Conservation (phyloP, 2,113 vertebrate species). For the Calyptomena viridis region DNA sequence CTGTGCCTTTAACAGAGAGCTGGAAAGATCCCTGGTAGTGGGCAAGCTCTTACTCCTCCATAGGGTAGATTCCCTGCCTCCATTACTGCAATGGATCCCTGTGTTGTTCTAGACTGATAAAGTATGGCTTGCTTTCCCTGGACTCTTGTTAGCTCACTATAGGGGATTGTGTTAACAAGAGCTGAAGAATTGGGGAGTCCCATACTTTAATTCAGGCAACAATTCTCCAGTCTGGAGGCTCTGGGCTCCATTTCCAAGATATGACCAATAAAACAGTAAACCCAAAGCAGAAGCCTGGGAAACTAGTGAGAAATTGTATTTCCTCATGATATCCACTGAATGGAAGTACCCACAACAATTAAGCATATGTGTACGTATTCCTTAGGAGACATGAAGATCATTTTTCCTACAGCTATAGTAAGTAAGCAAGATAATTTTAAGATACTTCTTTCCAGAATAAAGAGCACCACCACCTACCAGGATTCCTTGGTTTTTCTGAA, state of each 20-base stretch:
- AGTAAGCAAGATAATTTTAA: background rate
- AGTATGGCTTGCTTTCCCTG: background rate
- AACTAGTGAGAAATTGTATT: background rate
- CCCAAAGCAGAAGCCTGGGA: background rate
- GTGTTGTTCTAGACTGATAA: background rate
- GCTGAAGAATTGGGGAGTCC: background rate
- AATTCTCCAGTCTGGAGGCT: background rate
- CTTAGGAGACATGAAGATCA: background rate
- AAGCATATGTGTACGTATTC: background rate
- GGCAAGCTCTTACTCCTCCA: background rate
- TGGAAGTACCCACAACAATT: background rate
- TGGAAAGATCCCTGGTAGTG: background rate
- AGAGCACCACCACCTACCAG: slow-evolving; percentile 70
- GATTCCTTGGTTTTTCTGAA: slow-evolving; percentile 80
- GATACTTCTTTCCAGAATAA: background rate
- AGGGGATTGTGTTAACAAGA: background rate
- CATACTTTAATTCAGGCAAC: background rate
- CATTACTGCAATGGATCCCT: background rate
- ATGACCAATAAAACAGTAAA: background rate
- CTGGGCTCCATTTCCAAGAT: background rate
- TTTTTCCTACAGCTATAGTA: background rate
- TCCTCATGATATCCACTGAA: background rate
- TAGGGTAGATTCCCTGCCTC: background rate
- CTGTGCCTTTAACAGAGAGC: background rate
- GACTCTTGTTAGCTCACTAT: background rate